Percentiles rank a stretch among this genome's conserved stretches.
Evolutionary conservation across 1,140 invertebrate genomes (phyloP).

Genomic region (Ylistrum balloti): DNA sequence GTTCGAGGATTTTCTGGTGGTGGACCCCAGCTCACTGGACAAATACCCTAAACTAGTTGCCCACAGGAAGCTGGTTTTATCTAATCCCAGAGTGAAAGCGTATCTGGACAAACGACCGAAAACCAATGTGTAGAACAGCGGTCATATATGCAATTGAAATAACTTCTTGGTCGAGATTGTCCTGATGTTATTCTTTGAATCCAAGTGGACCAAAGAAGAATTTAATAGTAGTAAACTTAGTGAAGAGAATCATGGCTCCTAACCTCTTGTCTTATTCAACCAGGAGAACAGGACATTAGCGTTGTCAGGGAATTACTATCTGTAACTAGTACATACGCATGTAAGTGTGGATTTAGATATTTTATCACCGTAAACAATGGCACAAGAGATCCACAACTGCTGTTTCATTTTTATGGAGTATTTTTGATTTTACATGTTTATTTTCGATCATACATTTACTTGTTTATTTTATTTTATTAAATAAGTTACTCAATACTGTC

Average conservation of each 20-base stretch:
- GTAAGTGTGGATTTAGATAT: no score
- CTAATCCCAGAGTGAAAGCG: background rate
- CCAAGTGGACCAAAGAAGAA: background rate
- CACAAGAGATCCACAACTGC: no score
- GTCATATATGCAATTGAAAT: background rate
- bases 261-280: background rate
- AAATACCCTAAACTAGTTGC: slow-evolving; percentile 24
- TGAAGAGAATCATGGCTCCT: background rate
- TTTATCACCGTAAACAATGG: no score
- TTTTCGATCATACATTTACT: no score
- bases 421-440: no score
- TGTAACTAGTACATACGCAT: background rate
- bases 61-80: background rate
- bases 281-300: background rate
- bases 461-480: no score
- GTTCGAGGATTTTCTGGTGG: background rate
- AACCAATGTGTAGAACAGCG: background rate
- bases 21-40: background rate
- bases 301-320: background rate
- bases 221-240: background rate
- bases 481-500: no score
- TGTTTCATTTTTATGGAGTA: no score
- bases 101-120: slow-evolving; percentile 3
- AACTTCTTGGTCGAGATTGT: background rate
- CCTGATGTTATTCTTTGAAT: background rate